Base-by-base conservation (phyloP, 2,113 vertebrate genomes). In the Tetrax tetrax region DNA sequence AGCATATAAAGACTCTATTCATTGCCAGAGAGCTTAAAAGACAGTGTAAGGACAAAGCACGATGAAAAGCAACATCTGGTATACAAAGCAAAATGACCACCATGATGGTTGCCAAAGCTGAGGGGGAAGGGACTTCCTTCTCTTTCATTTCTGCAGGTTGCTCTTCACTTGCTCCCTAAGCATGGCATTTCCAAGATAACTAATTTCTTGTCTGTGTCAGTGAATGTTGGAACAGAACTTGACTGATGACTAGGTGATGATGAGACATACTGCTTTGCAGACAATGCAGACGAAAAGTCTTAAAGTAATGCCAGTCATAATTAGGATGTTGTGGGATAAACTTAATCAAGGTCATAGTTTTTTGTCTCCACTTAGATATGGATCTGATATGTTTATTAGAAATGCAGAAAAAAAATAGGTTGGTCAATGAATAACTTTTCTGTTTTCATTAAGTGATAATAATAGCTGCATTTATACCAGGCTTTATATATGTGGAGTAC, bases 341-440 rank as follows among this genome's bases (percentile, higher is more conserved):
- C 28, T 45, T 79, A 38, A 20, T 61, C 57, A 92, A 87, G 80
- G 90, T 92, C 72, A 31, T 33, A 75, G n/a, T 21, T 80, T 90
- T 94, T 69, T 88, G 61, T 90, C 69, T 76, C 48, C 29, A 23
- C n/a, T 90, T 79, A 91, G 80, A 92, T 92, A 89, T 4, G 31
- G 65, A 96, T 95, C 65, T 83, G 76, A 38, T 89, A 43, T 33
- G 57, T 71, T 95, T 90, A 79, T 96, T 95, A 87, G 79, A 91
- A 95, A 77, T 59, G 21, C 9, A 23, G 50, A 37, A 6, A 3
- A 3, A 23, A 21, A 15, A 43, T 7, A 2, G 18, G 14, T 57
- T 81, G 51, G 56, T 87, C 92, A 91, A 63, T 87, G 23, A 92
- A 81, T 91, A 89, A 91, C 87, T 84, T 83, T 14, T 23, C 37